These are phyloP conservation scores for Tokudaia tokunoshimensis DNA, from an alignment of 2,797 vertebrate species.

Conservation along the genomic window DNA sequence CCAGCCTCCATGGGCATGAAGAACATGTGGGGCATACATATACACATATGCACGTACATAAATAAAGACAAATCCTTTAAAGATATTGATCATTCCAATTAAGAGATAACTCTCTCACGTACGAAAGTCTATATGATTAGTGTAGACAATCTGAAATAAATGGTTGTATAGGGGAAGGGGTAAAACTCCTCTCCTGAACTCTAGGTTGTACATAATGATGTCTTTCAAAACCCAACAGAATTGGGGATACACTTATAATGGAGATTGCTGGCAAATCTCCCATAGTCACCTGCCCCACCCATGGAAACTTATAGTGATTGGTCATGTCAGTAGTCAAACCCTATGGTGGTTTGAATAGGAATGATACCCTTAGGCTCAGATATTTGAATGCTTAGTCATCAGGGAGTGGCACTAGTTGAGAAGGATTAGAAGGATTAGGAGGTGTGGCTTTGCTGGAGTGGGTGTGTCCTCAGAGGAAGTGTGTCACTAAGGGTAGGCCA, in stretches of 20 bases:
- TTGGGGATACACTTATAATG: not conserved
- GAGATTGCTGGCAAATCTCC: not conserved
- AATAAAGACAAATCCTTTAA: not conserved
- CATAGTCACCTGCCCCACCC: not conserved
- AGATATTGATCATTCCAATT: not conserved
- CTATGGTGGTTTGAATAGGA: not conserved
- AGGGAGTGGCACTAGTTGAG: not conserved
- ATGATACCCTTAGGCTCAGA: not conserved
- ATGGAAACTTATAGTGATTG: not conserved
- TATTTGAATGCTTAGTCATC: not conserved
- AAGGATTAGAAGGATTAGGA: not conserved
- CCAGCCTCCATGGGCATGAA: not conserved
- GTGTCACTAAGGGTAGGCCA: not conserved
- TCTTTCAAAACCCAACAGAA: not conserved
- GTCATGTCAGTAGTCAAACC: not conserved
- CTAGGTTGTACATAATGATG: not conserved
- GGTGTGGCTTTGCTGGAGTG: not conserved
- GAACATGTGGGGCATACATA: not conserved
- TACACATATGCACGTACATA: not conserved
- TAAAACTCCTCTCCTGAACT: not conserved
- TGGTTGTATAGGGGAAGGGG: not conserved
- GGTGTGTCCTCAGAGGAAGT: not conserved
- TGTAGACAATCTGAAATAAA: not conserved
- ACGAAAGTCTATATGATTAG: not conserved
- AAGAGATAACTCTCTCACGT: not conserved